These are phyloP conservation scores for Capitulum mitella DNA, from an alignment of 2,888 invertebrate species.

Conservation along the genomic window DNA sequence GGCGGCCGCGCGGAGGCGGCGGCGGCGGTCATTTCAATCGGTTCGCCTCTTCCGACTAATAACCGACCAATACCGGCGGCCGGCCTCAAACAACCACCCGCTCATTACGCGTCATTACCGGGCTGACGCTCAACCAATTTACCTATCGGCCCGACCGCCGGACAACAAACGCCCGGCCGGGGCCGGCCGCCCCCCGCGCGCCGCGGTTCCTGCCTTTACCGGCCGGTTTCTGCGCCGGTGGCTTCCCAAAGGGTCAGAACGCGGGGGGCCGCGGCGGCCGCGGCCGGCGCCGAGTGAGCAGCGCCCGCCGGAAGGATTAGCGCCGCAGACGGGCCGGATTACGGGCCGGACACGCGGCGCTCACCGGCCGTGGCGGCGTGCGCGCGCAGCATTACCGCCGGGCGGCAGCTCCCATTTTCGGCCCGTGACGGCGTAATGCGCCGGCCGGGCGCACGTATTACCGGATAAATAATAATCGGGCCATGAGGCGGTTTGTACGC, in stretches of 20 bases:
- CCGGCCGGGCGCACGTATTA: neutral
- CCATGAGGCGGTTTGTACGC: neutral
- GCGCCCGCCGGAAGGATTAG: slow-evolving; percentile 17
- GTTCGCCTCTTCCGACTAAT: neutral
- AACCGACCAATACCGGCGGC: slow-evolving; percentile 4
- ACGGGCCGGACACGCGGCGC: neutral
- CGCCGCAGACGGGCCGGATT: neutral
- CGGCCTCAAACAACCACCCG: neutral
- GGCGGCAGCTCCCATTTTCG: neutral
- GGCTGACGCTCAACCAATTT: slow-evolving; percentile 13
- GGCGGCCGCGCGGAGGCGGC: neutral
- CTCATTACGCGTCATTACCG: neutral
- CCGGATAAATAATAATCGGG: slow-evolving; percentile 13
- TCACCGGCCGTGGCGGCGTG: neutral
- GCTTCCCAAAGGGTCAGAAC: neutral
- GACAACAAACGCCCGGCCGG: neutral
- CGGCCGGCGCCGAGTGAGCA: neutral
- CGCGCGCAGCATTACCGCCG: neutral
- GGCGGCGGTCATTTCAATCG: neutral
- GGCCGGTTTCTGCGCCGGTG: neutral
- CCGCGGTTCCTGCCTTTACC: neutral
- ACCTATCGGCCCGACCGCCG: neutral
- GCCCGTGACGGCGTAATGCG: neutral
- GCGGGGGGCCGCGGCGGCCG: slow-evolving; percentile 1
- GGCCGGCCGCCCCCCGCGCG: neutral